Conservation (phyloP, 2,888 invertebrate species). For the Gastracanthus pulcherrimus region DNA sequence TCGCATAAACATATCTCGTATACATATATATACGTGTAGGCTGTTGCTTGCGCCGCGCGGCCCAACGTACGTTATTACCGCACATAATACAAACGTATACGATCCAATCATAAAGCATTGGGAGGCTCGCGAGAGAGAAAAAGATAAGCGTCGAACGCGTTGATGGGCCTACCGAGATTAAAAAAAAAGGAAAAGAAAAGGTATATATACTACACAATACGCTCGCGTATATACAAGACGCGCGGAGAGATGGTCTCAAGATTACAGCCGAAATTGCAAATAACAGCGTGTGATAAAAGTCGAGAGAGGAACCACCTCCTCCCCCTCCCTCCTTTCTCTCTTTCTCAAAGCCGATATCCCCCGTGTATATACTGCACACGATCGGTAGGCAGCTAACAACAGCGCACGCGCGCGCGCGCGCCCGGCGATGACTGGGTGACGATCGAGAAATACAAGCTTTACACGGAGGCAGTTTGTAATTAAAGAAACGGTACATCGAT, state of each 20-base stretch:
- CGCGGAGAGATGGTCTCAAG: constrained; percentile 35
- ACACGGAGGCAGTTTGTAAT: constrained; percentile 65
- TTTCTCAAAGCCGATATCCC: neutral
- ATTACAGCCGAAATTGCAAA: constrained; percentile 54
- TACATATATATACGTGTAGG: too few species aligned
- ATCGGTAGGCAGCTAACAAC: too few species aligned
- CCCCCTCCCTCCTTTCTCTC: neutral
- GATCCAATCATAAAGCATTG: constrained; percentile 55
- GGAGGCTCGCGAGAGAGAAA: constrained; percentile 5
- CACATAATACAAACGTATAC: constrained; percentile 50
- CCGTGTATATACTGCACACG: neutral
- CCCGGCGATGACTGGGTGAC: constrained; percentile 33
- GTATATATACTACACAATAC: constrained; percentile 5
- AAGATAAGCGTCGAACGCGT: constrained; percentile 53
- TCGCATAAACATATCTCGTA: constrained; percentile 49
- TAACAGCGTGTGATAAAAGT: constrained; percentile 48
- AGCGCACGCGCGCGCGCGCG: too few species aligned
- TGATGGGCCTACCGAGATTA: constrained; percentile 47
- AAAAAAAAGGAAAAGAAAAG: neutral
- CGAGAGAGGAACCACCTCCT: neutral
- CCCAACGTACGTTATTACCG: constrained; percentile 50
- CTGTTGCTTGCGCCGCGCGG: too few species aligned
- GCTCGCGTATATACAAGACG: constrained; percentile 1
- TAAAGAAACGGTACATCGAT: constrained; percentile 69
- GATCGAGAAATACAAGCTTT: constrained; percentile 33